Evolutionary conservation across 2,113 vertebrate species (phyloP).

Genomic region (Climacteris rufus): DNA sequence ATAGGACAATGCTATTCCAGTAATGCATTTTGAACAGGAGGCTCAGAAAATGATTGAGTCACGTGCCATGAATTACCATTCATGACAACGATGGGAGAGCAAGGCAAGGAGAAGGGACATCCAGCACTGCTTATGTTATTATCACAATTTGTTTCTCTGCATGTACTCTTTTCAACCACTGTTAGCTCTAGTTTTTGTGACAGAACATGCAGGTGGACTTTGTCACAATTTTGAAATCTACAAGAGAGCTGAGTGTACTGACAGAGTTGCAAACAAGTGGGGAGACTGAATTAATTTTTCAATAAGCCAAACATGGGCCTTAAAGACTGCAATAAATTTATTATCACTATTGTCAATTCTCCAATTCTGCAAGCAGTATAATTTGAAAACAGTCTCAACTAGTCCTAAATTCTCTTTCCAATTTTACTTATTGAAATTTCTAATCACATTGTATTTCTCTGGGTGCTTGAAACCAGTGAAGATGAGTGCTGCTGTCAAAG

Average conservation of each 20-base stretch:
- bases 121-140: not conserved
- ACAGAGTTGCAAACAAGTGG: not conserved
- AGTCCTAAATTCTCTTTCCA: not conserved
- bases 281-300: not conserved
- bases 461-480: not conserved
- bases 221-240: not conserved
- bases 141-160: not conserved
- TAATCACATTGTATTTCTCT: not conserved
- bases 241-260: not conserved
- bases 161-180: not conserved
- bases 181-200: not conserved
- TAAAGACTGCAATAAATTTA: not conserved
- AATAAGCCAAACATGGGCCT: not conserved
- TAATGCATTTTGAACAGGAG: not conserved
- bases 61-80: fast-evolving
- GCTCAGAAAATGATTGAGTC: not conserved
- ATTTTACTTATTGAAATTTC: not conserved
- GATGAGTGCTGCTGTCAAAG: not conserved
- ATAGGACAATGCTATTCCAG: not conserved
- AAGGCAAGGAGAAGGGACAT: not conserved
- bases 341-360: not conserved
- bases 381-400: not conserved
- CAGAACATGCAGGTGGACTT: not conserved
- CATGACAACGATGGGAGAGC: not conserved
- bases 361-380: not conserved